Evolutionary conservation across 2,113 vertebrate species (phyloP), one percentile per base, ranked within the genome.

Genomic region (Miniopterus natalensis): DNA sequence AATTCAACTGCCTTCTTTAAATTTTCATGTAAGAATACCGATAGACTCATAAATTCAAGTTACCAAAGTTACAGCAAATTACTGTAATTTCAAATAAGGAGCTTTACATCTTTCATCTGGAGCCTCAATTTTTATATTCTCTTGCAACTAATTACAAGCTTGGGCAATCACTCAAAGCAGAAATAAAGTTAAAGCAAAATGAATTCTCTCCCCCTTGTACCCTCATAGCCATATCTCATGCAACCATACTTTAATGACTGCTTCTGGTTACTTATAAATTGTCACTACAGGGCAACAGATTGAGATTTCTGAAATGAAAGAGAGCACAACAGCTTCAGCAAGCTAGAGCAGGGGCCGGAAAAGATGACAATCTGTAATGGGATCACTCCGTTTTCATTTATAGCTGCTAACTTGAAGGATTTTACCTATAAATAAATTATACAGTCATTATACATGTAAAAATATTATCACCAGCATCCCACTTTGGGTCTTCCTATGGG

Each of bases 61-160:
- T 86, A 84, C 45, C 63, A 87, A 93, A 95, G 63, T 84, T 94
- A 40, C 78, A 36, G 74, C 51, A 94, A 89, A 86, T 93, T 86
- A 89, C 9, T 53, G 31, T 40, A 91, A 88, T 90, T 88, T 91
- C 89, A 94, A 94, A 83, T 74, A 93, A 88, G 83, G 59, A 59
- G 61, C 45, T 94, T 93, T 92, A 84, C 53, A 93, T 84, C 75
- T 95, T 77, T 93, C 12, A n/a, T 65, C 90, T 29, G 65, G 20
- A 90, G 71, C 15, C 51, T 94, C 92, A 91, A 74, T 78, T 89
- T 94, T 95, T 87, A 68, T 83, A 89, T 96, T 89, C 55, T 93
- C 89, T 95, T 77, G 53, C 71, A 87, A 92, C 70, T 89, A 96
- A 95, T 95, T 93, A 95, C 57, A 97, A 92, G 95, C 86, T 96